phyloP scores from a whole-genome alignment of 2,113 vertebrate genomes.

The Phaethornis superciliosus region DNA sequence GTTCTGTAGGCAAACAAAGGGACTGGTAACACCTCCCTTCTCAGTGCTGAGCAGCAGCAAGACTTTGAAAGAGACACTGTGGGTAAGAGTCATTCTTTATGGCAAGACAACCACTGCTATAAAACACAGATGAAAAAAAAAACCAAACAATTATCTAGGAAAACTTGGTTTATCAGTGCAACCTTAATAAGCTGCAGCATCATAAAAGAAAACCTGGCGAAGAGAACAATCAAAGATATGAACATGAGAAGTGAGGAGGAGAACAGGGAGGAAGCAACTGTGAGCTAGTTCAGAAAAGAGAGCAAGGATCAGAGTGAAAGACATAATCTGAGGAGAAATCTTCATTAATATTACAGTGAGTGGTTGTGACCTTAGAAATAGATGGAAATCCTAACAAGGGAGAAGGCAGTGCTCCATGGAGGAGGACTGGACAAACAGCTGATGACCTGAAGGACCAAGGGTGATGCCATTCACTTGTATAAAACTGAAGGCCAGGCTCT shows the following conservation, averaged over 20 bases:
- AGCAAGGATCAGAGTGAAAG: background rate
- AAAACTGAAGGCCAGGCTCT: constrained; percentile 10
- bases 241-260: background rate
- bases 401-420: constrained; percentile 2
- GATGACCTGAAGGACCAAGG: constrained; percentile 18
- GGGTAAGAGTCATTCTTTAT: background rate
- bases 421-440: background rate
- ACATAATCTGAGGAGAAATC: background rate
- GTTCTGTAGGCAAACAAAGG: background rate
- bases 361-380: constrained; percentile 20
- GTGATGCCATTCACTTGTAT: constrained; percentile 7
- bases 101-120: background rate
- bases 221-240: background rate
- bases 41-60: background rate
- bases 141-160: background rate
- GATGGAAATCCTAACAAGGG: background rate
- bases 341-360: constrained; percentile 2
- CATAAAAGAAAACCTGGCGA: fast-evolving
- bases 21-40: background rate
- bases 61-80: background rate
- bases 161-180: background rate
- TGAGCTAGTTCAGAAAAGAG: background rate
- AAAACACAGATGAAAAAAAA: background rate
- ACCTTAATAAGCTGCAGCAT: background rate
- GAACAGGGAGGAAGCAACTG: background rate